Evolutionary conservation across 2,888 invertebrate genomes (phyloP), one percentile per base, ranked within the genome.

Genomic region (Polyommatus iphigenia): DNA sequence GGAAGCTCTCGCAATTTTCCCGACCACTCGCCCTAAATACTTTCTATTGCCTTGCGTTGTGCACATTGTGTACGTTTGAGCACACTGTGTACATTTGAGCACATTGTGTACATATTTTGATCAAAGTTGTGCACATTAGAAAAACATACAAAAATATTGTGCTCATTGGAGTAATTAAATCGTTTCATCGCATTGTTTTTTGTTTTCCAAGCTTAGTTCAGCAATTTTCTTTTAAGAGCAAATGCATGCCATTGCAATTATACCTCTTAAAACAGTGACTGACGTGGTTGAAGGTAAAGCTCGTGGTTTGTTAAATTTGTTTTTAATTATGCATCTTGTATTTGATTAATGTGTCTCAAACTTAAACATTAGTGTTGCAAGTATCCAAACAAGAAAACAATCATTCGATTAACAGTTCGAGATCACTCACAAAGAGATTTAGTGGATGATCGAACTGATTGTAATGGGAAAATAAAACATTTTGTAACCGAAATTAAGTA

Each of bases 1-100:
- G 72, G 76, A 81, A 81, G 79, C 77, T 78, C 72, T 77, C 18
- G 73, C 57, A 62, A 72, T 50, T 78, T 78, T 73, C 77, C 77
- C 46, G 73, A 77, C 62, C 15, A 29, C 72, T 46, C 72, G 77
- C 24, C 76, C 71, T 62, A 73, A 77, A 77, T 78, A 77, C 78
- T 76, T 78, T 78, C 71, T 71, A 71, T 76, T 41, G 54, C 75
- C 78, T 78, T 36, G 67, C 67, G 76, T 78, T 71, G 50, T 41
- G n/a, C 6, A 29, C 46, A 24, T 46, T 13, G 8, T 32, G 71
- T 24, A 24, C 18, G 15, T 76, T 10, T 8, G 41, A 41, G 41
- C 41, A 41, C 8, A 10, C 0, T 0, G 41, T 41, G 8, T 41
- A 41, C 2, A 76, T 13, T 62, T 10, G 41, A 41, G 41, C 41